Conservation (phyloP, 2,797 vertebrate species). For the Falco novaeseelandiae region DNA sequence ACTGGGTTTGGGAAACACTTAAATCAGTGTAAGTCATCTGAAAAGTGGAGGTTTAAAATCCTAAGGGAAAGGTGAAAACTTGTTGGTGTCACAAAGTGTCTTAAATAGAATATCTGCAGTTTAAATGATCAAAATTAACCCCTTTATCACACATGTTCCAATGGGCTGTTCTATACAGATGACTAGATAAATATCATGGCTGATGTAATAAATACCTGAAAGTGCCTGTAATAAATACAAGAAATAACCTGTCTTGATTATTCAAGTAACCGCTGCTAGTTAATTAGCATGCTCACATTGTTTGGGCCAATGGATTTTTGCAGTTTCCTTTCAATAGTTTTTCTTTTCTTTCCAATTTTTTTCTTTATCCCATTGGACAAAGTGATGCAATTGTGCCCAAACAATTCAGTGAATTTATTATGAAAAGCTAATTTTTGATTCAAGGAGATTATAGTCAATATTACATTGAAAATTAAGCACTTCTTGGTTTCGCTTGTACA, state of each 20-base stretch:
- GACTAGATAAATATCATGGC: background rate
- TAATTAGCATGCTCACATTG: background rate
- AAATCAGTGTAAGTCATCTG: background rate
- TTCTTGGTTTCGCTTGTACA: background rate
- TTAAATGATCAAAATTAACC: background rate
- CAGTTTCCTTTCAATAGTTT: background rate
- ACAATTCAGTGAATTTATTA: background rate
- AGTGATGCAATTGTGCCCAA: background rate
- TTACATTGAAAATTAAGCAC: background rate
- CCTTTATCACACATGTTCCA: background rate
- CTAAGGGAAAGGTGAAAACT: background rate
- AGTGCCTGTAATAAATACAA: slow-evolving; percentile 26
- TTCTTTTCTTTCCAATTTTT: background rate
- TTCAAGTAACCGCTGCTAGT: background rate
- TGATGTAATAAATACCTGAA: slow-evolving; percentile 53
- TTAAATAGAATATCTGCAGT: background rate
- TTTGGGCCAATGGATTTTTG: background rate
- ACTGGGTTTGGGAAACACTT: background rate
- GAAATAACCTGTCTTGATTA: slow-evolving; percentile 42
- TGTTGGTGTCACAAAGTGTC: background rate
- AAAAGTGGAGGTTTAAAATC: background rate
- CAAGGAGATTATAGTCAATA: background rate
- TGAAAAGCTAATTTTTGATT: background rate
- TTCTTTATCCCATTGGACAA: background rate
- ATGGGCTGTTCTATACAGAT: background rate